These are phyloP conservation scores for Graphium colonna DNA, from an alignment of 2,888 invertebrate genomes.

Conservation along the genomic window DNA sequence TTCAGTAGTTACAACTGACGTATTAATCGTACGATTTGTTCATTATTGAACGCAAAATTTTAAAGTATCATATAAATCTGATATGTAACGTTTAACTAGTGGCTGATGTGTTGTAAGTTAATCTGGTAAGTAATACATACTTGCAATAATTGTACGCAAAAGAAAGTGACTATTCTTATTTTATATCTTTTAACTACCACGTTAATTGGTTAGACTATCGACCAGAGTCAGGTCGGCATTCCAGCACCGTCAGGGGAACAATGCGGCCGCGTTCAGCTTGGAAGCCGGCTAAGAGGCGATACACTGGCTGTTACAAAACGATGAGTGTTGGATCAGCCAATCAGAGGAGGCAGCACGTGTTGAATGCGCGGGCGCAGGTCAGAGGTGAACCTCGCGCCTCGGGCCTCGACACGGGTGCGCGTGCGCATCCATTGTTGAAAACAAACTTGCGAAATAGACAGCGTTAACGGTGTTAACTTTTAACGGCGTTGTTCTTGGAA, in stretches of 20 bases:
- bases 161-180: no score
- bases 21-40: no score
- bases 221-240: constrained; percentile 4
- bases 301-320: constrained; percentile 51
- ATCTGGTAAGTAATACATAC: no score
- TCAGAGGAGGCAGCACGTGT: constrained; percentile 69
- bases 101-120: no score
- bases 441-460: constrained; percentile 43
- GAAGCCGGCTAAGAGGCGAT: constrained; percentile 37
- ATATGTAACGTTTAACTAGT: no score
- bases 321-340: constrained; percentile 61
- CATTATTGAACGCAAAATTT: no score
- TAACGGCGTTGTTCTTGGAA: neutral
- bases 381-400: constrained; percentile 59
- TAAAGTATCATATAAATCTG: no score
- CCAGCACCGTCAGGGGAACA: constrained; percentile 24
- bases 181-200: no score
- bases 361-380: constrained; percentile 50
- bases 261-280: constrained; percentile 34
- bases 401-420: constrained; percentile 42
- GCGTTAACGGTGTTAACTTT: constrained; percentile 3
- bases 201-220: neutral
- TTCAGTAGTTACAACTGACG: neutral
- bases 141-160: no score
- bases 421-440: constrained; percentile 49